Base-by-base conservation (phyloP, 2,113 vertebrate species). In the Lota lota region DNA sequence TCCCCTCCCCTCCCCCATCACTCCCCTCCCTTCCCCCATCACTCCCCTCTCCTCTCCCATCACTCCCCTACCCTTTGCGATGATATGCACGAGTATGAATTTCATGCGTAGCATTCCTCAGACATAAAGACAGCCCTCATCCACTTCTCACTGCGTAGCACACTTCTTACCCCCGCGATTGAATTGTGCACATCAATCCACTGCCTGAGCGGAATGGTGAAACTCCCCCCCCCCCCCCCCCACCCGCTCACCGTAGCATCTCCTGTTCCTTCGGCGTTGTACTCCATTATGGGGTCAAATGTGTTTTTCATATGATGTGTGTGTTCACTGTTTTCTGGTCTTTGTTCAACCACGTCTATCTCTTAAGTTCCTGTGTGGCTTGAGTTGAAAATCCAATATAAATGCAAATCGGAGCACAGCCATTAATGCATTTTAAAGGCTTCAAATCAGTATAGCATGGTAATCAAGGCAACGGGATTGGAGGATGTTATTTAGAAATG, bases 381-480 rank as follows among this genome's bases (percentile, higher is more conserved):
- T 56, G 53, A 56, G 53, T n/a, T 22, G 70, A 83, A 90, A 90
- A 92, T 87, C 87, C 90, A 92, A 92, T 92, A 92, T 92, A 93
- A 92, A 93, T 93, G 91, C 90, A 91, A 93, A 93, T 92, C 83
- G 84, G 57, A 69, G 53, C 53, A 17, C 73, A 5, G 69, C 88
- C 87, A 89, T 92, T 90, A 91, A 89, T 88, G 87, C 88, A 90
- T 88, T 92, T 90, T 90, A 87, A 90, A 86, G 81, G 85, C 82
- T 67, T 73, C 75, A 84, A 87, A 85, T 89, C 81, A 85, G 75
- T 80, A 90, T 85, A 89, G 82, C 88, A 86, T 80, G 77, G 85
- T 89, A 91, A 93, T 92, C 85, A 89, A 89, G 89, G 85, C 66
- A 69, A 21, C n/a, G 53, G 72, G 75, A 82, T 83, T 78, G 75